A percentile compares a stretch with the other conserved stretches of the same genome.
These are phyloP conservation scores for Drosophila parabipectinata DNA, from an alignment of 1,140 invertebrate species.

Conservation along the genomic window DNA sequence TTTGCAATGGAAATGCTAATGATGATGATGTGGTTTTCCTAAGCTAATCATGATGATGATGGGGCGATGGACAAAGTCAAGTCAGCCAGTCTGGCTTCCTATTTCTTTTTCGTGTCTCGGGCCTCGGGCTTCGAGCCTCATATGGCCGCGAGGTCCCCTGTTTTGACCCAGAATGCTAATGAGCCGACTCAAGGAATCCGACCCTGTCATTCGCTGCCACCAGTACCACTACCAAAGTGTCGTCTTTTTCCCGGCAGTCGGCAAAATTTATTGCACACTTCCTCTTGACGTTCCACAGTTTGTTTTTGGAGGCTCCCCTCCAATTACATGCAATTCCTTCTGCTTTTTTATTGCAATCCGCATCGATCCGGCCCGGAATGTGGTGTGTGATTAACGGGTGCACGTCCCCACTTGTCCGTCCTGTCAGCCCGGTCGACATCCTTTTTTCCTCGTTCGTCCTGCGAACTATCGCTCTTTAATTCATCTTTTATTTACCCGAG, in stretches of 20 bases:
- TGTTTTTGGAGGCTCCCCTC: constrained; percentile 41
- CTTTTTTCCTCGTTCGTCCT: constrained; percentile 4
- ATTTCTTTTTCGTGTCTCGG: constrained; percentile 1
- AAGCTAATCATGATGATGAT: constrained; percentile 54
- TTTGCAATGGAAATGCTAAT: constrained; percentile 71
- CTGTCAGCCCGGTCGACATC: constrained; percentile 7
- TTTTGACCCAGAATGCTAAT: constrained; percentile 75
- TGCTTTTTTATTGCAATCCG: constrained; percentile 63
- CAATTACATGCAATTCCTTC: constrained; percentile 74
- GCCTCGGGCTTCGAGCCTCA: constrained; percentile 37
- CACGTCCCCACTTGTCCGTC: constrained; percentile 18
- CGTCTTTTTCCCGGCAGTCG: constrained; percentile 44
- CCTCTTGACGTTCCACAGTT: constrained; percentile 45
- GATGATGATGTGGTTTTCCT: constrained; percentile 37
- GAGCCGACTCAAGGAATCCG: constrained; percentile 47
- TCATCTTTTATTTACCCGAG: constrained; percentile 67
- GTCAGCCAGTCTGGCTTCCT: constrained; percentile 51
- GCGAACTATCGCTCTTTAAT: constrained; percentile 67
- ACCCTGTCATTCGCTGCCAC: background rate
- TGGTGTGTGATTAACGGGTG: constrained; percentile 61
- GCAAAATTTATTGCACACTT: constrained; percentile 73
- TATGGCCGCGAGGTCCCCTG: constrained; percentile 20
- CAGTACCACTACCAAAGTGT: constrained; percentile 40
- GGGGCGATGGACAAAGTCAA: constrained; percentile 44
- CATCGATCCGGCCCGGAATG: constrained; percentile 50